These are phyloP conservation scores for Nothoprocta pentlandii DNA, from an alignment of 2,113 vertebrate genomes.

Conservation along the genomic window DNA sequence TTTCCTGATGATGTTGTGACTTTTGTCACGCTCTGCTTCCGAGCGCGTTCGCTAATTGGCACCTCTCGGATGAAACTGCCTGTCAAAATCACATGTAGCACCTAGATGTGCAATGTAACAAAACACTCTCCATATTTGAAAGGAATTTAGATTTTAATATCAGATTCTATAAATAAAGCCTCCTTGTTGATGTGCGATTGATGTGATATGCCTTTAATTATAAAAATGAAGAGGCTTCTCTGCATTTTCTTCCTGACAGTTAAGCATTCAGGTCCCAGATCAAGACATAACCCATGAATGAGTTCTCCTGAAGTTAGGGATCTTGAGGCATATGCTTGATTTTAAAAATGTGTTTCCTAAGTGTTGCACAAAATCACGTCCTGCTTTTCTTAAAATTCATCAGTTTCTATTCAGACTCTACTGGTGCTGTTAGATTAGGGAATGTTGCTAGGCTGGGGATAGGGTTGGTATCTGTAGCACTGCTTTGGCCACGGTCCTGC, in stretches of 20 bases:
- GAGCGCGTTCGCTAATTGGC: slow-evolving; percentile 69
- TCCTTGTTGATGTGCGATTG: slow-evolving; percentile 27
- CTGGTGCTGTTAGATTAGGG: background rate
- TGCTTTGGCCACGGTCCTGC: background rate
- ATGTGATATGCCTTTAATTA: slow-evolving; percentile 44
- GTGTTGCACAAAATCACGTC: background rate
- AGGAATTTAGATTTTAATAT: slow-evolving; percentile 55
- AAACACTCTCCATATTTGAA: slow-evolving; percentile 56
- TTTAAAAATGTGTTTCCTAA: background rate
- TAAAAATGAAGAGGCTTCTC: slow-evolving; percentile 32
- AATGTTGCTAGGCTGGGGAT: background rate
- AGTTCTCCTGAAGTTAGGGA: background rate
- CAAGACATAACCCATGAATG: background rate
- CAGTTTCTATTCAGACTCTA: background rate
- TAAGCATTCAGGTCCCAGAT: slow-evolving; percentile 24
- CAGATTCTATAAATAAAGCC: slow-evolving; percentile 48
- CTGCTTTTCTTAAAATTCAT: background rate
- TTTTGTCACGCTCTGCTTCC: slow-evolving; percentile 62
- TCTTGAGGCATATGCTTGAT: background rate
- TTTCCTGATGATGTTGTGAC: slow-evolving; percentile 60
- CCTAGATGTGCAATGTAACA: slow-evolving; percentile 41
- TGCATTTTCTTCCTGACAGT: slow-evolving; percentile 8
- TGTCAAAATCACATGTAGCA: slow-evolving; percentile 55
- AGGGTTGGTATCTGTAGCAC: background rate
- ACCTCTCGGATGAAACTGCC: slow-evolving; percentile 53